Conservation (phyloP, 2,888 invertebrate species). For the Mythimna pallens region DNA sequence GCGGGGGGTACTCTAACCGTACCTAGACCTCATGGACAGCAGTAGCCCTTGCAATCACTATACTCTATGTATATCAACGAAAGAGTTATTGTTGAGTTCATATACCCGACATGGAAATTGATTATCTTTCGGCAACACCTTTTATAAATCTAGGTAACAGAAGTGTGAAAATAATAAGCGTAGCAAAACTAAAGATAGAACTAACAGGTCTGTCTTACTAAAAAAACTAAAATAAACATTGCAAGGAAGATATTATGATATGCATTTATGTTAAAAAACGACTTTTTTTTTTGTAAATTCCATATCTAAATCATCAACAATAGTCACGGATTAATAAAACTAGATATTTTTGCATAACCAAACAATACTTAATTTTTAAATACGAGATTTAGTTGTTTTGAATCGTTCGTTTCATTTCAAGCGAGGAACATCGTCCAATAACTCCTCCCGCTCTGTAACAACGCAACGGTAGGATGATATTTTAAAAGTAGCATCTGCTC, state of each 20-base stretch:
- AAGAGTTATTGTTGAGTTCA: no score
- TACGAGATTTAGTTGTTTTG: no score
- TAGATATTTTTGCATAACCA: background rate
- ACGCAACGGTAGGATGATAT: no score
- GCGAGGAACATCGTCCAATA: no score
- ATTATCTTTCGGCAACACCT: background rate
- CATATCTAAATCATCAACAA: conserved; percentile 9
- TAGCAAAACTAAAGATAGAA: conserved; percentile 4
- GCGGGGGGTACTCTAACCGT: no score
- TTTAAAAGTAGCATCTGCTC: no score
- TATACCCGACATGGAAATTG: no score
- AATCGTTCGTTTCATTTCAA: no score
- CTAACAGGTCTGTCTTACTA: background rate
- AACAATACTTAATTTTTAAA: background rate
- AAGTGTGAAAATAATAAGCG: conserved; percentile 18
- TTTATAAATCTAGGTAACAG: conserved; percentile 22
- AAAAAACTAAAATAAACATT: conserved; percentile 11
- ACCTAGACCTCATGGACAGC: no score
- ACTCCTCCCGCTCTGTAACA: no score
- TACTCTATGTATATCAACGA: no score
- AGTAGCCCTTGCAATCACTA: no score
- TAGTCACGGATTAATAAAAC: conserved; percentile 20
- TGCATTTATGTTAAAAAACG: conserved; percentile 6
- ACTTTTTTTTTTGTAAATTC: background rate
- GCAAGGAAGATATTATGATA: conserved; percentile 22